Evolutionary conservation across 2,113 vertebrate species (phyloP).

Genomic region (Cacatua alba): DNA sequence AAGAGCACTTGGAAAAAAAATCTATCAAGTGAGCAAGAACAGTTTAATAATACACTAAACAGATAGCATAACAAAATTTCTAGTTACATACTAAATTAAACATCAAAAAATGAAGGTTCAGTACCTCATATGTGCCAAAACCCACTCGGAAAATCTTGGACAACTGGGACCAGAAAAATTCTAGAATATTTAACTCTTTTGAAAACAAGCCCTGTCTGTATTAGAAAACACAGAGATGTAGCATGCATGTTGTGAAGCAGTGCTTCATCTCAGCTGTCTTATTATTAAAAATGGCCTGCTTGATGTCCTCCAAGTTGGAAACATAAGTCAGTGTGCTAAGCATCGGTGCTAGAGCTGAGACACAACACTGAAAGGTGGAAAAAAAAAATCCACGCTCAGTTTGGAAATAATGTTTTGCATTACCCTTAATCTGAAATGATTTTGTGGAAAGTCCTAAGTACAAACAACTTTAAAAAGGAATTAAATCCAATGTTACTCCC

Average conservation of each 20-base stretch:
- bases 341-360: neutral
- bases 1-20: slow-evolving; percentile 31
- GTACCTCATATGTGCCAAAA: neutral
- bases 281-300: neutral
- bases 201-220: neutral
- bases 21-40: slow-evolving; percentile 26
- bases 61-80: slow-evolving; percentile 2
- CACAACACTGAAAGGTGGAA: neutral
- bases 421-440: neutral
- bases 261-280: neutral
- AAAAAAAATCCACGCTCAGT: neutral
- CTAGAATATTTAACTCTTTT: neutral
- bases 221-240: neutral
- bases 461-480: neutral
- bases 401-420: neutral
- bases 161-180: neutral
- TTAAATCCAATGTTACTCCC: neutral
- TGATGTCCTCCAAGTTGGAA: neutral
- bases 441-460: neutral
- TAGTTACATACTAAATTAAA: slow-evolving; percentile 4
- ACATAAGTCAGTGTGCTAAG: neutral
- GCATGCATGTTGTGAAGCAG: fast-evolving
- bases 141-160: neutral
- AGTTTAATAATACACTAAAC: slow-evolving; percentile 40
- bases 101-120: neutral